phyloP scores from a whole-genome alignment of 1,140 invertebrate genomes.

The Archivesica marissinica region DNA sequence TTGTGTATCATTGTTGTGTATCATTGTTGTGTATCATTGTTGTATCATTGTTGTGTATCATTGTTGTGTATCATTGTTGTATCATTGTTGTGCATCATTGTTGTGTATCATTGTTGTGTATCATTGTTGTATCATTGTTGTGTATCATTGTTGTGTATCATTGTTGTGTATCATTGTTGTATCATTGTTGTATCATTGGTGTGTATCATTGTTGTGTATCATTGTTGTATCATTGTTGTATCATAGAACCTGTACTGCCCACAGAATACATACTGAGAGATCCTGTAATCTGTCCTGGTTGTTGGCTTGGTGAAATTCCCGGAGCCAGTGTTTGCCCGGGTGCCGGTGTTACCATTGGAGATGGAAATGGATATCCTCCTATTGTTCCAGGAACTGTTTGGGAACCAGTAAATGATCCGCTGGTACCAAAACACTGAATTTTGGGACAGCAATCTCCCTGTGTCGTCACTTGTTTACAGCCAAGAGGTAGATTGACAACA shows the following conservation, averaged over 20 bases:
- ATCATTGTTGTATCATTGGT: no score
- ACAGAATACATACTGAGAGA: conserved; percentile 24
- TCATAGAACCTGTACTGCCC: neutral
- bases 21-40: no score
- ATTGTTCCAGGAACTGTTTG: conserved; percentile 44
- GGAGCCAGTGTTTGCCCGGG: conserved; percentile 30
- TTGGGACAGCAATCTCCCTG: conserved; percentile 53
- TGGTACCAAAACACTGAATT: conserved; percentile 37
- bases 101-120: no score
- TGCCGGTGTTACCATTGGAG: conserved; percentile 44
- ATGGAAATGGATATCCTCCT: conserved; percentile 62
- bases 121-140: no score
- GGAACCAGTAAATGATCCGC: conserved; percentile 56
- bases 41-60: no score
- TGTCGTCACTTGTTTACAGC: conserved; percentile 42
- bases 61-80: no score
- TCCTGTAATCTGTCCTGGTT: conserved; percentile 34
- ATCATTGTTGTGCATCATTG: no score
- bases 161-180: no score
- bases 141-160: no score
- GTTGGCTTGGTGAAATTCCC: conserved; percentile 9
- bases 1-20: no score
- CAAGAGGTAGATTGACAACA: conserved; percentile 54
- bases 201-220: no score
- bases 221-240: neutral